Evolutionary conservation across 2,888 invertebrate species (phyloP).

Genomic region (Mellilla xanthometata): DNA sequence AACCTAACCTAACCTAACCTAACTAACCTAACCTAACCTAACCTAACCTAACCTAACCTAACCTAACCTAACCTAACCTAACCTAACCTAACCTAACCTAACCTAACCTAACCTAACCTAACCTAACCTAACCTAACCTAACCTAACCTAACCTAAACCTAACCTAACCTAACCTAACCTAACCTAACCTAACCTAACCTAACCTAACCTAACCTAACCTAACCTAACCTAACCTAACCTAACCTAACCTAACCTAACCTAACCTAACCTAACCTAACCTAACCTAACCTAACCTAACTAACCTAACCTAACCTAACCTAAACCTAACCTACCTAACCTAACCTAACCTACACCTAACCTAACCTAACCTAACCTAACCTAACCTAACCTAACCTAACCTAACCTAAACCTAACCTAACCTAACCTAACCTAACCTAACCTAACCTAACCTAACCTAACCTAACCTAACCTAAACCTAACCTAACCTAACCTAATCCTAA

Average conservation of each 20-base stretch:
- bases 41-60: conserved; percentile 11
- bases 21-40: too few relatives aligned
- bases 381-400: neutral
- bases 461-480: too few relatives aligned
- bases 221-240: conserved; percentile 16
- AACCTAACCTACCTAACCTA: too few relatives aligned
- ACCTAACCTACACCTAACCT: too few relatives aligned
- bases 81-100: conserved; percentile 11
- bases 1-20: too few relatives aligned
- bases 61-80: conserved; percentile 4
- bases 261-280: conserved; percentile 17
- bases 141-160: too few relatives aligned
- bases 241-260: conserved; percentile 15
- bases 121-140: conserved; percentile 6
- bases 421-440: conserved; percentile 22
- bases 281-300: conserved; percentile 12
- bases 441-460: conserved; percentile 20
- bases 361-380: conserved; percentile 21
- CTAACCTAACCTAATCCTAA: conserved; percentile 19
- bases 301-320: conserved; percentile 17
- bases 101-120: conserved; percentile 6
- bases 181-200: conserved; percentile 17
- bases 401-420: conserved; percentile 19
- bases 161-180: conserved; percentile 11
- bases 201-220: conserved; percentile 17